Percentiles rank a stretch among this genome's conserved stretches.
Conservation (phyloP, 1,140 invertebrate genomes). For the Pinna nobilis region DNA sequence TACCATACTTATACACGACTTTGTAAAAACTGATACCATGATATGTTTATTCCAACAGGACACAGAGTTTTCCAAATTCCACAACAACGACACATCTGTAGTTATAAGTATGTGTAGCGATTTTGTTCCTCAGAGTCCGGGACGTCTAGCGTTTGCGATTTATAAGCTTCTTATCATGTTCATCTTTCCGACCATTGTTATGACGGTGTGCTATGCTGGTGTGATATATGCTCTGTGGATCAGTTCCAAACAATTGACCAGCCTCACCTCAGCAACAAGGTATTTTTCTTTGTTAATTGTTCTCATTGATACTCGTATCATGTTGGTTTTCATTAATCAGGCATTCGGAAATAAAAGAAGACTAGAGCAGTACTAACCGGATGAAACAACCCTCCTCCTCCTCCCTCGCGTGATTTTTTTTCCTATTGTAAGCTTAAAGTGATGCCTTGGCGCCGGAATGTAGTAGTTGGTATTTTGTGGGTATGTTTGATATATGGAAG, state of each 20-base stretch:
- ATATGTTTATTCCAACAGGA: conserved; percentile 61
- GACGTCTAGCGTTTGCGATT: conserved; percentile 71
- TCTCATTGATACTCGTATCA: too few relatives aligned
- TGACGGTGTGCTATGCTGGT: conserved; percentile 77
- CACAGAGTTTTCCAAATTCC: conserved; percentile 66
- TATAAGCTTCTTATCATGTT: conserved; percentile 78
- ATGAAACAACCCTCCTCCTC: too few relatives aligned
- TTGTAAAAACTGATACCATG: too few relatives aligned
- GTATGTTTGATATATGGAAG: too few relatives aligned
- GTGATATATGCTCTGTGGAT: conserved; percentile 79
- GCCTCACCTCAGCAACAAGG: conserved; percentile 56
- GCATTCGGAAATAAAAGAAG: too few relatives aligned
- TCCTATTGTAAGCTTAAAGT: too few relatives aligned
- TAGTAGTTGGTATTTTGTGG: too few relatives aligned
- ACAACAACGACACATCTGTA: conserved; percentile 71
- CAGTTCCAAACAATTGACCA: conserved; percentile 74
- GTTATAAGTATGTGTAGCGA: conserved; percentile 74
- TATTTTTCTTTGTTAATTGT: conserved; percentile 8
- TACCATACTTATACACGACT: too few relatives aligned
- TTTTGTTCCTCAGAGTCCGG: conserved; percentile 46
- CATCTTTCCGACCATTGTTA: conserved; percentile 74
- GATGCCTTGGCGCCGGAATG: too few relatives aligned
- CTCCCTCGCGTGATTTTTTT: too few relatives aligned
- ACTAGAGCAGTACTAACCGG: too few relatives aligned
- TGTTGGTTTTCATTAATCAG: too few relatives aligned